Percentiles rank a stretch among this genome's conserved stretches.
Conservation (phyloP, 2,797 vertebrate genomes). For the Siniperca undulata region DNA sequence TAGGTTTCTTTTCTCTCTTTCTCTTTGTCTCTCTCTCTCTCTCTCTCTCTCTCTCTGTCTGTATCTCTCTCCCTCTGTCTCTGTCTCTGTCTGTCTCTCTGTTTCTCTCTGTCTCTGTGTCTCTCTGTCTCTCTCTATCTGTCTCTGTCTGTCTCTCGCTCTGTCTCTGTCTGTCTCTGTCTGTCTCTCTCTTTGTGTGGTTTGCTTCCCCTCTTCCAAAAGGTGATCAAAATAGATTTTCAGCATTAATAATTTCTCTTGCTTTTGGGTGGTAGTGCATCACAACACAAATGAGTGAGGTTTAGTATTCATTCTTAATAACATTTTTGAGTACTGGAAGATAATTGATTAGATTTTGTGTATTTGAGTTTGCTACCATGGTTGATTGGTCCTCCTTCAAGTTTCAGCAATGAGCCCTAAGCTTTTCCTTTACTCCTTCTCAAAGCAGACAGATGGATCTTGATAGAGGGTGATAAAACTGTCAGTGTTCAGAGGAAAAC, state of each 20-base stretch:
- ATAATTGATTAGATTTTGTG: slow-evolving; percentile 29
- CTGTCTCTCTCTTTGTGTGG: not conserved
- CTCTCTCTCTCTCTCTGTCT: no score
- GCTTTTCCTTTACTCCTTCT: slow-evolving; percentile 25
- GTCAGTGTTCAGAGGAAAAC: slow-evolving; percentile 40
- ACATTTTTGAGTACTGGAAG: not conserved
- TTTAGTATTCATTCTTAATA: slow-evolving; percentile 7
- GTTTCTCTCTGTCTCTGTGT: no score
- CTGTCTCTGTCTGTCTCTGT: not conserved
- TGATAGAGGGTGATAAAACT: slow-evolving; percentile 38
- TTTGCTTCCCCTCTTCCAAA: not conserved
- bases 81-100: no score
- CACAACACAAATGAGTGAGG: not conserved
- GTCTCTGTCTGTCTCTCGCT: no score
- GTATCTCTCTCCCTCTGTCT: no score
- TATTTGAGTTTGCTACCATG: slow-evolving; percentile 7
- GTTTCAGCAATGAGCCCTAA: slow-evolving; percentile 18
- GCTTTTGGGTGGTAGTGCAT: not conserved
- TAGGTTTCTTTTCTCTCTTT: no score
- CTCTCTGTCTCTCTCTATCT: no score
- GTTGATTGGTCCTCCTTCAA: slow-evolving; percentile 30
- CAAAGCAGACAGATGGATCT: slow-evolving; percentile 17
- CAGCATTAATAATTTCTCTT: slow-evolving; percentile 4
- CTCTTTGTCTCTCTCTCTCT: no score
- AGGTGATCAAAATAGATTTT: slow-evolving; percentile 16